phyloP scores from a whole-genome alignment of 2,113 vertebrate species.

The Halichoerus grypus region DNA sequence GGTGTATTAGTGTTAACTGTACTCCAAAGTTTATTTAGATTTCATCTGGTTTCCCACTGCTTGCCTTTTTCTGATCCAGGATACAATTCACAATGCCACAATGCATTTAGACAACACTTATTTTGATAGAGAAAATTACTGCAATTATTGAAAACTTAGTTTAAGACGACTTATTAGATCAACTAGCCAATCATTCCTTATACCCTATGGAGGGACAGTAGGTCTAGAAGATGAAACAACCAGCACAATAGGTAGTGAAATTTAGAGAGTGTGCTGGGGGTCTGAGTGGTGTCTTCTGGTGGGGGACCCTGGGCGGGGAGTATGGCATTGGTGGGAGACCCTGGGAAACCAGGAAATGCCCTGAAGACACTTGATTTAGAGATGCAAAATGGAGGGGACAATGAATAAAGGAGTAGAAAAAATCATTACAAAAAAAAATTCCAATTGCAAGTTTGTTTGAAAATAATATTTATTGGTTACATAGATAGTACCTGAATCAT shows the following conservation, averaged over 20 bases:
- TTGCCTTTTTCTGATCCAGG: background rate
- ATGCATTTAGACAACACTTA: background rate
- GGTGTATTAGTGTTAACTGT: background rate
- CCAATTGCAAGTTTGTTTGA: background rate
- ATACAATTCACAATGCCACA: background rate
- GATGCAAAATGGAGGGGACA: background rate
- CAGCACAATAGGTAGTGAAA: fast-evolving
- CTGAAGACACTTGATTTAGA: background rate
- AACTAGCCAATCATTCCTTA: background rate
- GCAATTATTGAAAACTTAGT: background rate
- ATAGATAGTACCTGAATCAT: background rate
- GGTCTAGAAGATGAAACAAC: background rate
- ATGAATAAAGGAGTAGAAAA: background rate
- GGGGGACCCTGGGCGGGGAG: fast-evolving
- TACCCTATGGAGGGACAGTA: background rate
- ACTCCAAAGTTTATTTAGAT: background rate
- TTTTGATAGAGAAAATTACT: background rate
- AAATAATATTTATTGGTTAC: background rate
- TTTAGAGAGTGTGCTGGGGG: fast-evolving
- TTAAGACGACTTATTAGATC: background rate
- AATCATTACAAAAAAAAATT: background rate
- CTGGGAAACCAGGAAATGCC: background rate
- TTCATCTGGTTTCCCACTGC: background rate
- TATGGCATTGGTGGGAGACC: background rate
- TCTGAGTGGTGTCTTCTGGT: background rate